Evolutionary conservation across 2,113 vertebrate genomes (phyloP), one percentile per base, ranked within the genome.

Genomic region (Vulpes vulpes): DNA sequence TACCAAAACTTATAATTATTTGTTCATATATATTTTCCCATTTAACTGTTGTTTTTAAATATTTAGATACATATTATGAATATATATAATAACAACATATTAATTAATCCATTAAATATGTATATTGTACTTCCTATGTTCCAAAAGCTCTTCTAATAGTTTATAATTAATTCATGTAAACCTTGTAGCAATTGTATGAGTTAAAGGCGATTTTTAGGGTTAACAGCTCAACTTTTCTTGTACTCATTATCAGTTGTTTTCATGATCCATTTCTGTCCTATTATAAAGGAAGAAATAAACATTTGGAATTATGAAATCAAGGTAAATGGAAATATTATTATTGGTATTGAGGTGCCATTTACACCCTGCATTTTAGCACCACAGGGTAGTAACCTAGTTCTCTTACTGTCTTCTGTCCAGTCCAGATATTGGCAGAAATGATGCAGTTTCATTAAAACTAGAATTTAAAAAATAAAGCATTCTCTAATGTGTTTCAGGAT

Each of bases 261-360:
- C 2, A 53, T 38, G 59, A 95, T 71, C 8, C n/a, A 80, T 65
- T 84, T 87, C 17, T 78, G 73, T 15, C 1, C 8, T 59, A 79
- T 35, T 60, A n/a, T 16, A 51, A 89, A 92, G 55, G 23, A 91
- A 55, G 2, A 94, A 76, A 12, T 80, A 38, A 94, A 83, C 14
- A 85, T 17, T 57, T 15, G 49, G 15, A 30, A 91, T 97, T 92
- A 27, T 89, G 91, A 95, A 97, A 86, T 10, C 17, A 94, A 76
- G 49, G 51, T 64, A 98, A 96, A 83, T 32, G 17, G 81, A 80
- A 93, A 95, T 82, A 73, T 78, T 86, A 23, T 65, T 96, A 19
- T 89, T 73, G 7, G 4, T 43, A 25, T 88, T 16, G 62, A 49
- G 15, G 64, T 23, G 19, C 81, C 81, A 43, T 60, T 19, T 32